Evolutionary conservation across 1,140 invertebrate species (phyloP).

Genomic region (Condylostylus longicornis): DNA sequence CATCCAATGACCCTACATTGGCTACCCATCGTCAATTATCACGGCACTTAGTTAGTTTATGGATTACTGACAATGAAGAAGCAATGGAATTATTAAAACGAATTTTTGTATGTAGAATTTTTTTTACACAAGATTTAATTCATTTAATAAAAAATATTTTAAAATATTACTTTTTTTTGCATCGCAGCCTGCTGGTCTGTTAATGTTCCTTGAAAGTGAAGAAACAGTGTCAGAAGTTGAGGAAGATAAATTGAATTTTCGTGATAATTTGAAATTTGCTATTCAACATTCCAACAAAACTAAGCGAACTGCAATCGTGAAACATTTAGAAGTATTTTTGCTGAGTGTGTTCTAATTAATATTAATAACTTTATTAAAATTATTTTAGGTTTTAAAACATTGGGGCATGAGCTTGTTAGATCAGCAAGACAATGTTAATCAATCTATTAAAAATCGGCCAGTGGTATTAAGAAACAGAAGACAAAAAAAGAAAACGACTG

Average conservation of each 20-base stretch:
- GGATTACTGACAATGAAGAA: constrained; percentile 87
- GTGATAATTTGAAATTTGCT: constrained; percentile 92
- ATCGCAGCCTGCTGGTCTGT: constrained; percentile 63
- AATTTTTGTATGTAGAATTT: constrained; percentile 56
- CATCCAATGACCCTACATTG: constrained; percentile 57
- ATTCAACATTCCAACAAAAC: constrained; percentile 56
- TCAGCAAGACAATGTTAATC: constrained; percentile 25
- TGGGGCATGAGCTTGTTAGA: constrained; percentile 31
- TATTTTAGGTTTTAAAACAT: constrained; percentile 24
- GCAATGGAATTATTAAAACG: constrained; percentile 77
- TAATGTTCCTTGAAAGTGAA: constrained; percentile 77
- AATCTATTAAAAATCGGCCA: constrained; percentile 46
- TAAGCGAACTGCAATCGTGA: constrained; percentile 51
- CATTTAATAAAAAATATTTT: background rate
- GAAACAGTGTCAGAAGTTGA: constrained; percentile 68
- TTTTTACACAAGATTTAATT: too few species aligned
- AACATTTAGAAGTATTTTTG: constrained; percentile 64
- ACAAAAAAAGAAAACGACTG: constrained; percentile 72
- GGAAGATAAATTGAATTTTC: constrained; percentile 61
- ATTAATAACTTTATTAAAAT: background rate
- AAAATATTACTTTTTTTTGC: constrained; percentile 1
- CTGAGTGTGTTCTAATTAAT: background rate
- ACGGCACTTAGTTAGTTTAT: constrained; percentile 90
- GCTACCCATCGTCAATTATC: constrained; percentile 82
- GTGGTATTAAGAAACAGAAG: constrained; percentile 80